Conservation (phyloP, 2,113 vertebrate genomes). For the Grammomys dolichurus region DNA sequence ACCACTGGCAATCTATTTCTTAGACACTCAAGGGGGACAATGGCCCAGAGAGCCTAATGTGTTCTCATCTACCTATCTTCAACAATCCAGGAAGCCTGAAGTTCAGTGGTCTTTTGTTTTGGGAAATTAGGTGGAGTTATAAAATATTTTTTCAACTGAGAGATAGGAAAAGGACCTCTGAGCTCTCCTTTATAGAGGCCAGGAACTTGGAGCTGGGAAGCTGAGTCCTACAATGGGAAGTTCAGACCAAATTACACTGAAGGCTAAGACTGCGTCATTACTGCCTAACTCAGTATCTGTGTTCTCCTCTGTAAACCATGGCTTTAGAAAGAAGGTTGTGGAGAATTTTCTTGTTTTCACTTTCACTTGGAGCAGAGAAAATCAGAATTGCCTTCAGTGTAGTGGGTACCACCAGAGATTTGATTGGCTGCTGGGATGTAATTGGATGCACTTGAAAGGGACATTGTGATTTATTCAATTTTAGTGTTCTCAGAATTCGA, state of each 20-base stretch:
- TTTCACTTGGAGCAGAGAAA: neutral
- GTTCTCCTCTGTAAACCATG: fast-evolving
- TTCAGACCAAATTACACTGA: neutral
- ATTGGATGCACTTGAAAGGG: neutral
- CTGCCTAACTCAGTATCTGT: neutral
- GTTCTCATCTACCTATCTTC: neutral
- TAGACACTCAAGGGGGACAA: neutral
- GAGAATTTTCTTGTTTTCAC: neutral
- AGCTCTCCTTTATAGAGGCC: neutral
- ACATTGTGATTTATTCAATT: neutral
- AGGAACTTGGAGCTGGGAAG: neutral
- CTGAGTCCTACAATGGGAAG: neutral
- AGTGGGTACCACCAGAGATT: neutral
- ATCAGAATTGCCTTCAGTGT: neutral
- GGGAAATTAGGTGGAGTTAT: neutral
- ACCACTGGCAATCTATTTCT: constrained; percentile 34
- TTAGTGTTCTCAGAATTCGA: neutral
- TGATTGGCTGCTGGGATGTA: neutral
- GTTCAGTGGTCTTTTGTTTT: constrained; percentile 23
- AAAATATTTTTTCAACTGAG: neutral
- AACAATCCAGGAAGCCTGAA: neutral
- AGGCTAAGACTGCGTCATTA: neutral
- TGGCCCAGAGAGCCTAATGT: neutral
- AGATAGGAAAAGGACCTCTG: neutral
- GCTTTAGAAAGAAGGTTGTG: neutral